A percentile compares a stretch with the other conserved stretches of the same genome.
These are phyloP conservation scores for Hydrotaea cyrtoneurina DNA, from an alignment of 2,888 invertebrate species.

Conservation along the genomic window DNA sequence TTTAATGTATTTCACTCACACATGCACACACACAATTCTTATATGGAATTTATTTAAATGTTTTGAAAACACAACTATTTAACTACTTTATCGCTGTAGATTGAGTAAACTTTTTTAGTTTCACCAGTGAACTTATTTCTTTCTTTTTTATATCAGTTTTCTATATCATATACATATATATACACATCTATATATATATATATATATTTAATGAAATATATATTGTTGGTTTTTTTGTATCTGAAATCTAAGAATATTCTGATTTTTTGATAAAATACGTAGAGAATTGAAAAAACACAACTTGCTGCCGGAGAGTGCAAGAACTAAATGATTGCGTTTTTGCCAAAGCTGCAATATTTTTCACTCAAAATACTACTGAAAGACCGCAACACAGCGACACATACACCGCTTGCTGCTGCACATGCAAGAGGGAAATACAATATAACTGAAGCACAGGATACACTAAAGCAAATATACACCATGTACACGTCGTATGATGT, in stretches of 20 bases:
- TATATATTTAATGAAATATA: slow-evolving; percentile 49
- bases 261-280: slow-evolving; percentile 46
- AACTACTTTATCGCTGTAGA: background rate
- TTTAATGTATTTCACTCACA: background rate
- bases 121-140: slow-evolving; percentile 38
- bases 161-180: slow-evolving; percentile 26
- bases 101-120: background rate
- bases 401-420: slow-evolving; percentile 14
- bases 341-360: slow-evolving; percentile 60
- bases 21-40: slow-evolving; percentile 13
- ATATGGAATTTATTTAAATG: background rate
- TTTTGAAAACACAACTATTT: background rate
- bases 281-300: slow-evolving; percentile 79
- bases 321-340: slow-evolving; percentile 80
- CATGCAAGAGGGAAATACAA: slow-evolving; percentile 28
- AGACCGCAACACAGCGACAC: background rate
- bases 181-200: slow-evolving; percentile 21
- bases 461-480: slow-evolving; percentile 19
- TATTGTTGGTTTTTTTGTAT: slow-evolving; percentile 50
- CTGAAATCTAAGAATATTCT: slow-evolving; percentile 54
- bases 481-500: background rate
- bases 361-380: slow-evolving; percentile 39
- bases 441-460: slow-evolving; percentile 5
- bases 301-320: slow-evolving; percentile 81
- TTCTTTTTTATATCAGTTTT: slow-evolving; percentile 45